Base-by-base conservation (phyloP, 2,888 invertebrate species). In the Hofmannophila pseudospretella region DNA sequence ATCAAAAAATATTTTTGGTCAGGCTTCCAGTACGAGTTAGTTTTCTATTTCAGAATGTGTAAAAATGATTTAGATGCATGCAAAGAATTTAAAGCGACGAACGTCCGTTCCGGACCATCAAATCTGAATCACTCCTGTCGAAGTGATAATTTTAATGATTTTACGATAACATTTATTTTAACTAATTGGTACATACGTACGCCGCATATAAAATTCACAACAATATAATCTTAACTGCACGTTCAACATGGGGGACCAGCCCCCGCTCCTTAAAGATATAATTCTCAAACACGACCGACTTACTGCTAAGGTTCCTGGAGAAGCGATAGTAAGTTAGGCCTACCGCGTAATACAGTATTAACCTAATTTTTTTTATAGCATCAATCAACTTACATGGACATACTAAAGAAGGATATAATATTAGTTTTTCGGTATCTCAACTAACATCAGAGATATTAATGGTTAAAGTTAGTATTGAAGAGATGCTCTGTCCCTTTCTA, bases 131-230 rank as follows among this genome's bases (percentile, higher is more conserved):
- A 19, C 19, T 19, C 5, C 19, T 5, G 3, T 19, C 19, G 20
- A 20, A 20, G 20, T 20, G 3, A 20, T 3, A 8, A 20, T 8
- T 20, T n/a, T n/a, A n/a, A n/a, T 38, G 44, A 33, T 44, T 47
- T 45, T 11, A 70, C 53, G 54, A 54, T 65, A 71, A 71, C 66
- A 71, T 65, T 20, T 20, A 20, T 5, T 23, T 23, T 67, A 65
- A 68, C 67, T 67, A 64, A 63, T 71, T 66, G 64, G 68, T 74
- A 70, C 63, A 62, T 67, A 62, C 56, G 64, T 64, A 59, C 59
- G 52, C 65, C 61, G 64, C 66, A 68, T 72, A 79, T 69, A 78
- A 79, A 81, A 77, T 67, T 73, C 71, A 73, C 75, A 80, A 82
- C 78, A 79, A 71, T 61, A 61, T 63, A 64, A 54, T 59, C 57